phyloP scores from a whole-genome alignment of 2,888 invertebrate genomes.

The Mechanitis mazaeus region DNA sequence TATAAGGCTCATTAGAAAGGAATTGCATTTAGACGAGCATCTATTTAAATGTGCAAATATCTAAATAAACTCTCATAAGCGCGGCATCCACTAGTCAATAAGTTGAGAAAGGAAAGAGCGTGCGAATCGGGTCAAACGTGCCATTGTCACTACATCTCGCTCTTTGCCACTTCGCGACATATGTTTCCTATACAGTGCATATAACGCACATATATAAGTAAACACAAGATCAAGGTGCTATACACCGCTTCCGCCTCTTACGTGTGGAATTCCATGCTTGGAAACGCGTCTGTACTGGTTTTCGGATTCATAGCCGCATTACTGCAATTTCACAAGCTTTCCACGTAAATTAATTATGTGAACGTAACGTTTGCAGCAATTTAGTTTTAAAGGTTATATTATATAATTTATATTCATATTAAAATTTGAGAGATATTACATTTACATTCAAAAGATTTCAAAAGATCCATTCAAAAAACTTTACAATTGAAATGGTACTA shows the following conservation, averaged over 20 bases:
- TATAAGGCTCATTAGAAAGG: constrained; percentile 20
- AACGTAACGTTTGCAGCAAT: constrained; percentile 18
- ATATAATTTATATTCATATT: constrained; percentile 4
- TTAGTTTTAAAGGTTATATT: constrained; percentile 17
- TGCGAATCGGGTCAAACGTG: constrained; percentile 69
- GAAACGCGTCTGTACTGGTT: constrained; percentile 42
- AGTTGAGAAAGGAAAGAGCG: constrained; percentile 63
- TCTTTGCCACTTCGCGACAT: constrained; percentile 46
- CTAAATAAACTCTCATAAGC: constrained; percentile 50
- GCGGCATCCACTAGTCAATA: constrained; percentile 58
- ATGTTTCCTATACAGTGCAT: constrained; percentile 49
- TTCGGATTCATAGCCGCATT: constrained; percentile 42
- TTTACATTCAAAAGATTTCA: too few relatives aligned
- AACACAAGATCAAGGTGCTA: constrained; percentile 64
- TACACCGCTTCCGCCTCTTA: constrained; percentile 63
- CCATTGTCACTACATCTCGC: constrained; percentile 54
- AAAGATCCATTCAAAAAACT: too few relatives aligned
- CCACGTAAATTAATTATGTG: constrained; percentile 33
- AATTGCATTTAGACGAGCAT: constrained; percentile 26
- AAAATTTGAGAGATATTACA: too few relatives aligned
- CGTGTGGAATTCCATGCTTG: constrained; percentile 50
- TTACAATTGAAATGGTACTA: background rate
- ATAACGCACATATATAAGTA: constrained; percentile 29
- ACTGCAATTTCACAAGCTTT: constrained; percentile 37
- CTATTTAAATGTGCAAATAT: constrained; percentile 44